Evolutionary conservation across 1,140 invertebrate species (phyloP).

Genomic region (Drosophila nigrodunni): DNA sequence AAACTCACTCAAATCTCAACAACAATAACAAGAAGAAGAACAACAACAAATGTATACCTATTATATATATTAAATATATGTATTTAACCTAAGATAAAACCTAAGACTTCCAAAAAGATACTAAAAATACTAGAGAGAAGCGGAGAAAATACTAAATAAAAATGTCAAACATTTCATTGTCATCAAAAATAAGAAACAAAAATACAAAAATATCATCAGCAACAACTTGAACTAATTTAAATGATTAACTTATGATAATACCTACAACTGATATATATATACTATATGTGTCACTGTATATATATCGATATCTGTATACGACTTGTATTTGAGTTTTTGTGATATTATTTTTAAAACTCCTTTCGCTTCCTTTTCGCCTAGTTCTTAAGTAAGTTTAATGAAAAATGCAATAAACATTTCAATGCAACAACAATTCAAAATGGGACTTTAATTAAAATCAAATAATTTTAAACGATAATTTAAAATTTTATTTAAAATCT

Average conservation of each 20-base stretch:
- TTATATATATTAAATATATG: conserved; percentile 47
- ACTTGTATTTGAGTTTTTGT: conserved; percentile 81
- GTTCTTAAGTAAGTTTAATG: conserved; percentile 32
- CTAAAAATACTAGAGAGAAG: neutral
- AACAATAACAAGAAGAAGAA: conserved; percentile 37
- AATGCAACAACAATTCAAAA: conserved; percentile 29
- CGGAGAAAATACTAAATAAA: conserved; percentile 17
- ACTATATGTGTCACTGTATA: conserved; percentile 20
- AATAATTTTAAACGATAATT: neutral
- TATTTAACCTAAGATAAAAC: conserved; percentile 69
- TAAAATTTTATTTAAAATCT: neutral
- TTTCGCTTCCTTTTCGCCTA: conserved; percentile 66
- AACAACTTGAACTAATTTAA: conserved; percentile 33
- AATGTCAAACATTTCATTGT: conserved; percentile 74
- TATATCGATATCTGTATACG: conserved; percentile 59
- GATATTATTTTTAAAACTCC: conserved; percentile 77
- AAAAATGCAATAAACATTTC: conserved; percentile 36
- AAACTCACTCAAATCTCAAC: conserved; percentile 54
- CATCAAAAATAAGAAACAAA: conserved; percentile 17
- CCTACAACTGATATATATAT: conserved; percentile 38
- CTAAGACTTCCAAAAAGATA: conserved; percentile 54
- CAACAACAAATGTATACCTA: conserved; percentile 36
- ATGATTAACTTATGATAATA: conserved; percentile 33
- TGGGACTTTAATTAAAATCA: neutral
- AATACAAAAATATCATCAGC: conserved; percentile 26